Conservation (phyloP, 2,113 vertebrate species). For the Neolamprologus longior region DNA sequence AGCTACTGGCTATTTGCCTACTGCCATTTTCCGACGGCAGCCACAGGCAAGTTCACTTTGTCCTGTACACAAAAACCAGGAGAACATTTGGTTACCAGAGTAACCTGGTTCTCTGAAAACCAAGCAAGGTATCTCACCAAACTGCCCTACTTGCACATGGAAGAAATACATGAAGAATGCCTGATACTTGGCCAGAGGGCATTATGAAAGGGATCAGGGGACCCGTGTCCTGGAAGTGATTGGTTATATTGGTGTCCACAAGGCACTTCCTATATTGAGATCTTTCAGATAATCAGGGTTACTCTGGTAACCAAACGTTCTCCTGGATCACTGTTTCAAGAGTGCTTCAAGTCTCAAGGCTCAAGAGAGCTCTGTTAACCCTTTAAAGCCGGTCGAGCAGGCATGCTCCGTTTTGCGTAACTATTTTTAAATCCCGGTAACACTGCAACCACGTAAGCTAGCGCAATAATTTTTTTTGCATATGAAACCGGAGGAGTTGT, state of each 20-base stretch:
- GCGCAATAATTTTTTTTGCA: too few species aligned
- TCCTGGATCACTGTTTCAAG: background rate
- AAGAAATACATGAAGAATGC: background rate
- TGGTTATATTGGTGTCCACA: background rate
- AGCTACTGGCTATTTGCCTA: background rate
- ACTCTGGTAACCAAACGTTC: background rate
- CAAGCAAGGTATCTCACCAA: background rate
- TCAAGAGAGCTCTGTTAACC: background rate
- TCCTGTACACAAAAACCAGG: background rate
- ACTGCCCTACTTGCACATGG: background rate
- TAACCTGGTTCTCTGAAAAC: background rate
- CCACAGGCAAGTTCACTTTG: background rate
- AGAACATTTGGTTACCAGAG: background rate
- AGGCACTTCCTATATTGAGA: background rate
- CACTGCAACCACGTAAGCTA: too few species aligned
- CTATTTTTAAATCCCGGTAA: too few species aligned
- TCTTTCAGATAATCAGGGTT: background rate
- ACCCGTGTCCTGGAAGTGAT: background rate
- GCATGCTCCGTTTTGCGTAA: too few species aligned
- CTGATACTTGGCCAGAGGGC: background rate
- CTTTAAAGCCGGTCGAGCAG: too few species aligned
- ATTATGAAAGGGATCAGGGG: background rate
- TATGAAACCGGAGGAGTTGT: too few species aligned
- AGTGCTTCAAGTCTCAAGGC: background rate
- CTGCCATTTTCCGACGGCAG: background rate